Evolutionary conservation across 64 coral and sea anemone species (phyloP).

Genomic region (Hydrozoanthus tunicans): DNA sequence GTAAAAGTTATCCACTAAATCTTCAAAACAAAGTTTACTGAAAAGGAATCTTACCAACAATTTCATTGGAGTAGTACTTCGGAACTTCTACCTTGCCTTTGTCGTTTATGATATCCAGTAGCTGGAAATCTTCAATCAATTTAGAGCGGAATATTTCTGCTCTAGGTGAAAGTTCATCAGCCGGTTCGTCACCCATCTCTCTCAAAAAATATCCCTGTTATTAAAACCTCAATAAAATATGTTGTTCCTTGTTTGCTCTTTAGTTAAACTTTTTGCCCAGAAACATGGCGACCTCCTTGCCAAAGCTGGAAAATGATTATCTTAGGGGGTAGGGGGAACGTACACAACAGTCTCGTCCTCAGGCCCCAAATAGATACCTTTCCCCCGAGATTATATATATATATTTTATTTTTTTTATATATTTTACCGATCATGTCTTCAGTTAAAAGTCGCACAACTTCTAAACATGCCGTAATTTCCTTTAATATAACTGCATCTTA

Average conservation of each 20-base stretch:
- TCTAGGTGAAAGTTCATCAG: slow-evolving; percentile 86
- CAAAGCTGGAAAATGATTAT: not conserved
- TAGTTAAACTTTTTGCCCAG: no score
- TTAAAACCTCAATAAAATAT: not conserved
- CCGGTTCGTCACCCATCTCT: slow-evolving; percentile 74
- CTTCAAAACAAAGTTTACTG: not conserved
- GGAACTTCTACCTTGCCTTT: slow-evolving; percentile 74
- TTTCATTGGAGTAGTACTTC: slow-evolving; percentile 96
- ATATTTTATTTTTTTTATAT: no score
- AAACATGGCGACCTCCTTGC: slow-evolving; percentile 1
- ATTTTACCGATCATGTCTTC: no score
- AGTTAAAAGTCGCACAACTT: no score
- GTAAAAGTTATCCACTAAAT: not conserved
- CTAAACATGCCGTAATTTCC: no score
- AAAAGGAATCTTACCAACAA: slow-evolving; percentile 56
- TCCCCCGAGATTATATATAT: not conserved
- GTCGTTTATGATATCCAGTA: slow-evolving; percentile 85
- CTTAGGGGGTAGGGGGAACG: no score
- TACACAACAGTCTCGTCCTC: not conserved
- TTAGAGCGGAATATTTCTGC: slow-evolving; percentile 99
- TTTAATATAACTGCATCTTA: no score
- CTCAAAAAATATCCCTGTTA: not conserved
- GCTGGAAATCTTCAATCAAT: slow-evolving; percentile 97
- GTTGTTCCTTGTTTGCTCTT: not conserved
- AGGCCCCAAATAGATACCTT: not conserved